Evolutionary conservation across 2,797 vertebrate genomes (phyloP).

Genomic region (Hyperoplus lanceolatus): DNA sequence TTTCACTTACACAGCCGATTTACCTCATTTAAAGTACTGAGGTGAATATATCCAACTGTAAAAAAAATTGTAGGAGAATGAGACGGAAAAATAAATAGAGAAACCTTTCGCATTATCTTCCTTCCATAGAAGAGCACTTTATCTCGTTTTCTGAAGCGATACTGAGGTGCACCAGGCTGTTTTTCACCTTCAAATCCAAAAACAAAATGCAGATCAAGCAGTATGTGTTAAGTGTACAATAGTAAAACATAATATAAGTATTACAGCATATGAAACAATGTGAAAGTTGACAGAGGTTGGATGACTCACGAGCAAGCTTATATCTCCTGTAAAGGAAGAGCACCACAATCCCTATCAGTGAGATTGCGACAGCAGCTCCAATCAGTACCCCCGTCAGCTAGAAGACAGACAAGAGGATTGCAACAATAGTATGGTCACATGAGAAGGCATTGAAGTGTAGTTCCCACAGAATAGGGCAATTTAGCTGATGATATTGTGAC

Average conservation of each 20-base stretch:
- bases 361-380: slow-evolving; percentile 88
- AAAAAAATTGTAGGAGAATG: background rate
- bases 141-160: slow-evolving; percentile 94
- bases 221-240: too few relatives aligned
- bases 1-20: background rate
- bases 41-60: background rate
- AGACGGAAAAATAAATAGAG: background rate
- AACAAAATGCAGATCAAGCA: slow-evolving; percentile 18
- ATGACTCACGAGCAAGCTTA: slow-evolving; percentile 88
- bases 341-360: slow-evolving; percentile 86
- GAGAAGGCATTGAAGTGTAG: background rate
- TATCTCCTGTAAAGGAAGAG: slow-evolving; percentile 90
- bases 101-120: slow-evolving; percentile 97
- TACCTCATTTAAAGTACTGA: background rate
- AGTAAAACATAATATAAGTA: background rate
- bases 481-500: background rate
- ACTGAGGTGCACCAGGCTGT: slow-evolving; percentile 87
- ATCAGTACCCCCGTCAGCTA: slow-evolving; percentile 92
- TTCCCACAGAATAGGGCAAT: background rate
- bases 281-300: background rate
- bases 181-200: slow-evolving; percentile 80
- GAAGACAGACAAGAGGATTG: slow-evolving; percentile 50
- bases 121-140: slow-evolving; percentile 96
- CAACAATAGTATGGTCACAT: background rate
- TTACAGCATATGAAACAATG: background rate